Evolutionary conservation across 2,113 vertebrate species (phyloP).

Genomic region (Paramisgurnus dabryanus): DNA sequence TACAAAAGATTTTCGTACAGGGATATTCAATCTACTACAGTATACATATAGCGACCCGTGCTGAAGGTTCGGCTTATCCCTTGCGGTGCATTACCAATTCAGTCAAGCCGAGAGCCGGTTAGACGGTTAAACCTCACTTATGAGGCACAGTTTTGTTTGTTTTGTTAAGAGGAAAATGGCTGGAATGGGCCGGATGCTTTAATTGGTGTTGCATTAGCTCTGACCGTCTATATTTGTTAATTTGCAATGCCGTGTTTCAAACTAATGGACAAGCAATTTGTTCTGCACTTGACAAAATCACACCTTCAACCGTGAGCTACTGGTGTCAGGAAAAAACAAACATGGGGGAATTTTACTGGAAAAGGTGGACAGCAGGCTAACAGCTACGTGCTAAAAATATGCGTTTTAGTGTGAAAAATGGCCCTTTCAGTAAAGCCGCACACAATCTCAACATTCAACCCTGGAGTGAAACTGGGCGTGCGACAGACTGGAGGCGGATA

Average conservation of each 20-base stretch:
- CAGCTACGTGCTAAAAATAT: constrained; percentile 22
- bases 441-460: constrained; percentile 18
- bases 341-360: neutral
- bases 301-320: neutral
- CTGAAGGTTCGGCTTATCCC: neutral
- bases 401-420: neutral
- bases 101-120: no score
- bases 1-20: neutral
- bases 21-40: neutral
- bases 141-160: constrained; percentile 1
- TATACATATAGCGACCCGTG: neutral
- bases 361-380: constrained; percentile 1
- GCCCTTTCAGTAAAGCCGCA: neutral
- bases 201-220: neutral
- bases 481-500: constrained; percentile 23
- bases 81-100: constrained; percentile 22
- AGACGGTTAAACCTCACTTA: neutral
- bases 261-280: constrained; percentile 49
- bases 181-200: neutral
- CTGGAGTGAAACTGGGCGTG: constrained; percentile 26
- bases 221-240: neutral
- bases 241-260: constrained; percentile 46
- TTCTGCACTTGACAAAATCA: constrained; percentile 35
- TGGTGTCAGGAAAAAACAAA: neutral
- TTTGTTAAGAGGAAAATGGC: constrained; percentile 12